Conservation (phyloP, 64 coral and sea anemone genomes). For the Montipora cactus region DNA sequence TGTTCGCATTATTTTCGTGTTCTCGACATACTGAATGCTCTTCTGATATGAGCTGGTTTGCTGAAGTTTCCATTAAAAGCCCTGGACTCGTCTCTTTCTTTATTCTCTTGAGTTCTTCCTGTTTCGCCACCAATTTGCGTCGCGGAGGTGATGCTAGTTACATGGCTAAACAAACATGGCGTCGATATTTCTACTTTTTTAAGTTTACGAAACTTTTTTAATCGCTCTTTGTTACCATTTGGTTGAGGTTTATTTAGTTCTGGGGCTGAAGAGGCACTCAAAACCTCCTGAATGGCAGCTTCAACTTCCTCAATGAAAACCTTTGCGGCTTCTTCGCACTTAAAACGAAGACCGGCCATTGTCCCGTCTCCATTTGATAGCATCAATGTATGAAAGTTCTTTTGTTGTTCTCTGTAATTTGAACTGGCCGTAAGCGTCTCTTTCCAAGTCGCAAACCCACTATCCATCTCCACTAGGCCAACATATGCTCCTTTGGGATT, state of each 20-base stretch:
- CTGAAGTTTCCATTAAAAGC: slow-evolving; percentile 48
- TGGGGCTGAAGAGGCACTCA: slow-evolving; percentile 48
- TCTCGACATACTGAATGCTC: slow-evolving; percentile 76
- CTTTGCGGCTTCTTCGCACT: slow-evolving; percentile 88
- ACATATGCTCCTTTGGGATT: slow-evolving; percentile 94
- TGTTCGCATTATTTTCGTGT: slow-evolving; percentile 14
- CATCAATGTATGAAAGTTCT: slow-evolving; percentile 93
- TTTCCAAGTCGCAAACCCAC: slow-evolving; percentile 96
- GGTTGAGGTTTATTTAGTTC: slow-evolving; percentile 79
- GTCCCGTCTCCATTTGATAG: slow-evolving; percentile 82
- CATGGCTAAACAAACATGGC: slow-evolving; percentile 98
- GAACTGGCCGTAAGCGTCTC: slow-evolving; percentile 81
- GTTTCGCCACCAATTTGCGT: slow-evolving; percentile 69
- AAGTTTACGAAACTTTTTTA: slow-evolving; percentile 98
- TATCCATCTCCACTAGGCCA: slow-evolving; percentile 85
- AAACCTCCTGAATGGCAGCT: slow-evolving; percentile 65
- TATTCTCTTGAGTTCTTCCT: slow-evolving; percentile 23
- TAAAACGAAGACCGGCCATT: slow-evolving; percentile 95
- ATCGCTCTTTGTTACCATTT: slow-evolving; percentile 74
- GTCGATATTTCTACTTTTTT: slow-evolving; percentile 99
- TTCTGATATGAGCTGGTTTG: slow-evolving; percentile 48
- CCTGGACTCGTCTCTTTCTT: slow-evolving; percentile 22
- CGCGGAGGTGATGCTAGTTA: slow-evolving; percentile 89
- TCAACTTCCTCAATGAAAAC: slow-evolving; percentile 86
- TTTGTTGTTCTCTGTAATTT: slow-evolving; percentile 93